Evolutionary conservation across 2,888 invertebrate species (phyloP).

Genomic region (Cecidostiba fungosa): DNA sequence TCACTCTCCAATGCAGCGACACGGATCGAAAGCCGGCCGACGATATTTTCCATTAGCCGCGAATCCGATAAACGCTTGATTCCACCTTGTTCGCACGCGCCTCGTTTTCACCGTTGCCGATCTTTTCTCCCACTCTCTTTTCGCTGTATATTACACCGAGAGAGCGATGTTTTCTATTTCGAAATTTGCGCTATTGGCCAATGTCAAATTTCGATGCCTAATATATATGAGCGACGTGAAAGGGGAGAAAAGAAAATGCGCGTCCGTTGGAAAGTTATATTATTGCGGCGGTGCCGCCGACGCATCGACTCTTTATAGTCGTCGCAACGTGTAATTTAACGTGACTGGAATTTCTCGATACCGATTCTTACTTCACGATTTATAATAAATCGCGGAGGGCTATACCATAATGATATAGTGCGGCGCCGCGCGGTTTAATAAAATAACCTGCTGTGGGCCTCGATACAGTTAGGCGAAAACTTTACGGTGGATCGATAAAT

Average conservation of each 20-base stretch:
- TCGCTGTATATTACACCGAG: background rate
- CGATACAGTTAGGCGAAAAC: background rate
- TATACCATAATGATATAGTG: conserved; percentile 27
- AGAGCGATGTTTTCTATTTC: conserved; percentile 22
- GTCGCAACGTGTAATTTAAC: conserved; percentile 33
- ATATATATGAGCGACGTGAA: conserved; percentile 4
- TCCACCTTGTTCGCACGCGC: background rate
- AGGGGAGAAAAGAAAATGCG: conserved; percentile 49
- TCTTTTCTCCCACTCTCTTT: background rate
- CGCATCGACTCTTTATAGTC: background rate
- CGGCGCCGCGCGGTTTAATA: background rate
- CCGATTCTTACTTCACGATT: conserved; percentile 33
- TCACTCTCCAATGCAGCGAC: conserved; percentile 42
- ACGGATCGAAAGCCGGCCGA: conserved; percentile 43
- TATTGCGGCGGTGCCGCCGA: background rate
- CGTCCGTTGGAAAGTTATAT: conserved; percentile 41
- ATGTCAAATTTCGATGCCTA: conserved; percentile 48
- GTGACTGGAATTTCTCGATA: conserved; percentile 41
- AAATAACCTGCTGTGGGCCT: conserved; percentile 4
- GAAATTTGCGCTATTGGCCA: conserved; percentile 34
- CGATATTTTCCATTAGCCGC: conserved; percentile 20
- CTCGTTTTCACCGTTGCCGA: background rate
- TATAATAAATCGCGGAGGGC: background rate
- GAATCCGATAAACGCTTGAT: conserved; percentile 12
- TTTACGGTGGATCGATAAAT: conserved; percentile 15